Conservation (phyloP, 2,113 vertebrate species). For the Trachemys scripta region DNA sequence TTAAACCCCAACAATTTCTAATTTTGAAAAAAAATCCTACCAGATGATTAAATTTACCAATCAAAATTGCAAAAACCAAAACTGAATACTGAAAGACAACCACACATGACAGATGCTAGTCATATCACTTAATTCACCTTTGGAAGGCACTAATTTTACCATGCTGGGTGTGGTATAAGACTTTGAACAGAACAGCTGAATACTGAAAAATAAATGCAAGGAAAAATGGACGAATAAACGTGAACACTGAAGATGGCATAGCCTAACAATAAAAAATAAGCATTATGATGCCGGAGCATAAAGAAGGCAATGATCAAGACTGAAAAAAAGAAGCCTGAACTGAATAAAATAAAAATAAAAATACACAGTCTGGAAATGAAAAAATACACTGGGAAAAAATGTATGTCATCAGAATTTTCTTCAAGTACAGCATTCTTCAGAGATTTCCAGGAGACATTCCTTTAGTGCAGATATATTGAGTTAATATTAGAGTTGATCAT, state of each 20-base stretch:
- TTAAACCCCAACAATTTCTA: neutral
- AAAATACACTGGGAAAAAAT: neutral
- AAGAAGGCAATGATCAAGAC: neutral
- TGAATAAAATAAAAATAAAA: neutral
- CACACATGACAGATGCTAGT: neutral
- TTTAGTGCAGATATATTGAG: no score
- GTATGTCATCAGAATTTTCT: no score
- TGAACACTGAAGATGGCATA: neutral
- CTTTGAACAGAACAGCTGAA: neutral
- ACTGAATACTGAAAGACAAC: neutral
- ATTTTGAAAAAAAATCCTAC: no score
- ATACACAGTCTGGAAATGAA: neutral
- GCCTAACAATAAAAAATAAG: neutral
- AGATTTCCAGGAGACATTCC: neutral
- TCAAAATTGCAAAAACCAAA: neutral
- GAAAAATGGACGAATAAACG: neutral
- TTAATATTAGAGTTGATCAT: no score
- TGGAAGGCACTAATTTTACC: neutral
- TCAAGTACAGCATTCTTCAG: no score
- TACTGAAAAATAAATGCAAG: neutral
- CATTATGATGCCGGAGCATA: neutral
- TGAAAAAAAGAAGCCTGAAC: neutral
- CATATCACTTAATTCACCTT: constrained; percentile 41
- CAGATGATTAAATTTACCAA: neutral
- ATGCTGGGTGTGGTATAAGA: neutral